Conservation (phyloP, 64 coral and sea anemone species). For the Montipora sp. region DNA sequence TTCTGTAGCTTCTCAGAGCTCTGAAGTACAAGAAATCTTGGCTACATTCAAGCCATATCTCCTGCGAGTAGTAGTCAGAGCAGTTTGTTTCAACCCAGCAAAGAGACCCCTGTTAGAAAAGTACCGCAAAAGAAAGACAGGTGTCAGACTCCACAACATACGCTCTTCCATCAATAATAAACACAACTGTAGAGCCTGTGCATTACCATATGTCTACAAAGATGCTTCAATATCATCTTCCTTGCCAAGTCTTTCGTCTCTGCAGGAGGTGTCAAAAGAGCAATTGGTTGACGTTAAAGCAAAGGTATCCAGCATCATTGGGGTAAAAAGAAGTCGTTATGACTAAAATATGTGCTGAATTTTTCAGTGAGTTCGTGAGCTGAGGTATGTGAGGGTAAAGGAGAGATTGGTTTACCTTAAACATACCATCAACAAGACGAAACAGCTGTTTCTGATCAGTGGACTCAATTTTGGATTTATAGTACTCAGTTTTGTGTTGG, state of each 20-base stretch:
- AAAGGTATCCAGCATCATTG: slow-evolving; percentile 26
- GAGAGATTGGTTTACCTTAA: too few species aligned
- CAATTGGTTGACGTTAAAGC: slow-evolving; percentile 6
- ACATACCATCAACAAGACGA: too few species aligned
- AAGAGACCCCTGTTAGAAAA: slow-evolving; percentile 35
- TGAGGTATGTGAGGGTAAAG: too few species aligned
- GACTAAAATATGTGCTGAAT: neutral
- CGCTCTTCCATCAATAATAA: slow-evolving; percentile 38
- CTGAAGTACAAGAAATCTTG: slow-evolving; percentile 49
- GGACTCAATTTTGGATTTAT: too few species aligned
- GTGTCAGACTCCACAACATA: slow-evolving; percentile 39
- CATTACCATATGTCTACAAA: slow-evolving; percentile 52
- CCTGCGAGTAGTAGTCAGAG: slow-evolving; percentile 29
- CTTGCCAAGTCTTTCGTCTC: slow-evolving; percentile 57
- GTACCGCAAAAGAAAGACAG: slow-evolving; percentile 37
- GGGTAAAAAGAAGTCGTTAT: slow-evolving; percentile 37
- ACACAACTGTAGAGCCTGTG: slow-evolving; percentile 56
- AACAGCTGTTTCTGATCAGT: too few species aligned
- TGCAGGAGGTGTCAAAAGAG: slow-evolving; percentile 36
- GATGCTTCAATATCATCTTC: slow-evolving; percentile 43
- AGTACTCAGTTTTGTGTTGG: too few species aligned
- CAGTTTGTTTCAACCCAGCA: slow-evolving; percentile 48
- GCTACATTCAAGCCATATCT: slow-evolving; percentile 65
- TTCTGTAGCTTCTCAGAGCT: slow-evolving; percentile 56
- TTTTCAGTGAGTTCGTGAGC: too few species aligned